A percentile compares a stretch with the other conserved stretches of the same genome.
Conservation (phyloP, 2,797 vertebrate species). For the Octomys mimax region DNA sequence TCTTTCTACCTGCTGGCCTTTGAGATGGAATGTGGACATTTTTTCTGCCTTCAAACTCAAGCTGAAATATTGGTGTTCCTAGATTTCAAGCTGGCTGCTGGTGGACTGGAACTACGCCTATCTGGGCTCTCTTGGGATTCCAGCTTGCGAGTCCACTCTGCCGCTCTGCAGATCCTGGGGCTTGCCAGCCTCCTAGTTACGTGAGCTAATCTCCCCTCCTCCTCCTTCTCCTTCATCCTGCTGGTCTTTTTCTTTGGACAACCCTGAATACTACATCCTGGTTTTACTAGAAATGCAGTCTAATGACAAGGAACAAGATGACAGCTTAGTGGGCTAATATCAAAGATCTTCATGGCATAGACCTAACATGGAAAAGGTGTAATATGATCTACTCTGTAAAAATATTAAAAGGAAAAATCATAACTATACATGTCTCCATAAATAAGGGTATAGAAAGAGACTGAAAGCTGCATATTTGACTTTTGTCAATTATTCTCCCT, state of each 20-base stretch:
- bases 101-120: neutral
- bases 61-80: neutral
- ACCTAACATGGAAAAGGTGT: neutral
- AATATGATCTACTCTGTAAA: neutral
- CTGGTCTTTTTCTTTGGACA: neutral
- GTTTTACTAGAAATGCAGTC: neutral
- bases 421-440: neutral
- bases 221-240: neutral
- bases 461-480: neutral
- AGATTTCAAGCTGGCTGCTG: neutral
- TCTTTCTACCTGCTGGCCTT: neutral
- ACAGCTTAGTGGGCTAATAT: neutral
- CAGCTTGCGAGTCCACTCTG: neutral
- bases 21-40: neutral
- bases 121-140: neutral
- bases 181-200: neutral
- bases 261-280: neutral
- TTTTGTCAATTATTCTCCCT: neutral
- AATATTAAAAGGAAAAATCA: neutral
- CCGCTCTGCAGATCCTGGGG: neutral
- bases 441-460: neutral
- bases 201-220: neutral
- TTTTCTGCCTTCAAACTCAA: neutral
- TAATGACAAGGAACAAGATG: neutral
- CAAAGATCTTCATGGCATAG: neutral